phyloP scores from a whole-genome alignment of 2,113 vertebrate genomes.

The Pycnonotus jocosus region DNA sequence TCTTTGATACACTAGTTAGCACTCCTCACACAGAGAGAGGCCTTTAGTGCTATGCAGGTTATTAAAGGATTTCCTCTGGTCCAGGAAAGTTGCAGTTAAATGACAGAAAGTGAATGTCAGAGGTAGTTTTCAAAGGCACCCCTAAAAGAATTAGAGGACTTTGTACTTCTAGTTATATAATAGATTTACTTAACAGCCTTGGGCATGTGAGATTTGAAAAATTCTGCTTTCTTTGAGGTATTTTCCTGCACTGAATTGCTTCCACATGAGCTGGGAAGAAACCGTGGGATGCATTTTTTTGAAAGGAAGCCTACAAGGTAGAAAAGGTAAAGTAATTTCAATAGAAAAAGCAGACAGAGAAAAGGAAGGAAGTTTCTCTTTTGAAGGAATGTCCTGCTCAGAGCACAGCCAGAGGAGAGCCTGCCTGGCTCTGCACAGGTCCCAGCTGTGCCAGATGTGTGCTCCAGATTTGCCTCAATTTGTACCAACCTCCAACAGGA shows the following conservation, averaged over 20 bases:
- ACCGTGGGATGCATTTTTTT: not conserved
- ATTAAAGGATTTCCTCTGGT: not conserved
- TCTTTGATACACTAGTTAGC: not conserved
- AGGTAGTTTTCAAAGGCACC: not conserved
- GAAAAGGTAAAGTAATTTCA: not conserved
- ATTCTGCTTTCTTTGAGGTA: not conserved
- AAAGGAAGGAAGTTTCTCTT: not conserved
- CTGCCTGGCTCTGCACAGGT: not conserved
- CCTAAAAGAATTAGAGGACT: not conserved
- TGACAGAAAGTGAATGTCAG: not conserved
- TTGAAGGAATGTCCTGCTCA: not conserved
- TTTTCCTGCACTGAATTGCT: not conserved
- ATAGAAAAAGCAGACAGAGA: not conserved
- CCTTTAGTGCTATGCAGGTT: not conserved
- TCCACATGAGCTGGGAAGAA: not conserved
- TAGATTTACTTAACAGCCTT: not conserved
- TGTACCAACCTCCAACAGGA: fast-evolving
- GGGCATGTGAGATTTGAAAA: not conserved
- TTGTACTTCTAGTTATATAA: not conserved
- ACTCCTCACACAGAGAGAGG: not conserved
- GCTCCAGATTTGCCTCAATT: not conserved
- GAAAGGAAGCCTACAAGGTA: not conserved
- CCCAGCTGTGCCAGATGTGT: not conserved
- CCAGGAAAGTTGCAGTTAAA: not conserved
- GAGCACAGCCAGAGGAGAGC: not conserved